Conservation (phyloP, 2,113 vertebrate genomes). For the Colinus virginianus region DNA sequence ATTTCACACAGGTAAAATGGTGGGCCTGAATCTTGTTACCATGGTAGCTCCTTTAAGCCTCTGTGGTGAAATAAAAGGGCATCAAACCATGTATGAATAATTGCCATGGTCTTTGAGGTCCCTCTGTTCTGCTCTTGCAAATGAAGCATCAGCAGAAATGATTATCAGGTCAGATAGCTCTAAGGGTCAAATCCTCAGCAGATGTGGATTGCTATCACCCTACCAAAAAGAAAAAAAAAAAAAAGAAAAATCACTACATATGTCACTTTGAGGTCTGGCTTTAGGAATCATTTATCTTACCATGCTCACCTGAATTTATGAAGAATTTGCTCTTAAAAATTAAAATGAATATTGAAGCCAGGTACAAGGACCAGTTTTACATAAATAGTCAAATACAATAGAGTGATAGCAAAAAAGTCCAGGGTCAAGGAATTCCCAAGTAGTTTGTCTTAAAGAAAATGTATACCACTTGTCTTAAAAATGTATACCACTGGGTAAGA, state of each 20-base stretch:
- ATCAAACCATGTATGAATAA: conserved; percentile 39
- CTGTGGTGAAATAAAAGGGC: background rate
- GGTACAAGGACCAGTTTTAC: background rate
- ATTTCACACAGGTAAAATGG: background rate
- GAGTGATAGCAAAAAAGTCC: conserved; percentile 13
- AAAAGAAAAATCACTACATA: background rate
- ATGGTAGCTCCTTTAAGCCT: background rate
- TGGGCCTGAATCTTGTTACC: conserved; percentile 2
- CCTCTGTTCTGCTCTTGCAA: conserved; percentile 7
- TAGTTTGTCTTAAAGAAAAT: background rate
- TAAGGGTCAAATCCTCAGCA: conserved; percentile 7
- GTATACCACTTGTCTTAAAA: background rate
- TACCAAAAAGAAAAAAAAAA: background rate
- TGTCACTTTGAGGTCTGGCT: background rate
- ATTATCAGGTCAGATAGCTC: background rate
- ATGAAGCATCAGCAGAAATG: conserved; percentile 9
- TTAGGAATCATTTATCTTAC: background rate
- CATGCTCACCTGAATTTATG: conserved; percentile 4
- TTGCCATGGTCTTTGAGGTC: background rate
- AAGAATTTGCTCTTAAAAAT: conserved; percentile 24
- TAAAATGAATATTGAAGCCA: background rate
- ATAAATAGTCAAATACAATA: conserved; percentile 24
- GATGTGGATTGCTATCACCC: background rate
- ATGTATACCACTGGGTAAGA: background rate
- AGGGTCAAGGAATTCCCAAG: background rate